phyloP scores from a whole-genome alignment of 2,113 vertebrate species.

The Cromileptes altivelis region DNA sequence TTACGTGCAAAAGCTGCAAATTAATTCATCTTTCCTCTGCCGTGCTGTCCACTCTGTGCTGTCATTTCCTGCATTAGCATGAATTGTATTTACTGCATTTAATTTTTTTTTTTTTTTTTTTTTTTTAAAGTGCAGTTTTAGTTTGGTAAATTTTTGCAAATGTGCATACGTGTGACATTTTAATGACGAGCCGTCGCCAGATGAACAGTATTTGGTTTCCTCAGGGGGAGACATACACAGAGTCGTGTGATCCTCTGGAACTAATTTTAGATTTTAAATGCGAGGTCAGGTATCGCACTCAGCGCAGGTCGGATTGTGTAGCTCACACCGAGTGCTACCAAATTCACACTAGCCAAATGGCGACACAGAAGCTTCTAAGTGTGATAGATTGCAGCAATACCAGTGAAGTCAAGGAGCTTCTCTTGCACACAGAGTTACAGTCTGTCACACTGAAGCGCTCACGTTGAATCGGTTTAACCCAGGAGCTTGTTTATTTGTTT shows the following conservation, averaged over 20 bases:
- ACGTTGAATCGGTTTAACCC: slow-evolving; percentile 38
- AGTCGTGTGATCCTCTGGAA: slow-evolving; percentile 18
- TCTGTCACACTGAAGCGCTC: slow-evolving; percentile 65
- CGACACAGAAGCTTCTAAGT: slow-evolving; percentile 56
- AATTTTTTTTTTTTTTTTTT: background rate
- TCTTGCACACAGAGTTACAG: slow-evolving; percentile 57
- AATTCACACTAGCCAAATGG: slow-evolving; percentile 69
- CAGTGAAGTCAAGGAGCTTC: slow-evolving; percentile 66
- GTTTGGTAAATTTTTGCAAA: background rate
- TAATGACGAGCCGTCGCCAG: background rate
- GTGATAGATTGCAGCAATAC: slow-evolving; percentile 73
- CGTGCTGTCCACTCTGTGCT: background rate
- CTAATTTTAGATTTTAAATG: slow-evolving; percentile 67
- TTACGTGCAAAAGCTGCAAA: slow-evolving; percentile 26
- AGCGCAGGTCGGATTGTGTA: slow-evolving; percentile 41
- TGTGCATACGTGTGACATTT: slow-evolving; percentile 6
- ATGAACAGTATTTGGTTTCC: slow-evolving; percentile 32
- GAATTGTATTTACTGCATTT: background rate
- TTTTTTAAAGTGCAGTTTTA: background rate
- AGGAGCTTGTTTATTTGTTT: slow-evolving; percentile 53
- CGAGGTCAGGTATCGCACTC: slow-evolving; percentile 57
- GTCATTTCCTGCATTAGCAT: slow-evolving; percentile 7
- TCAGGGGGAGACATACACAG: background rate
- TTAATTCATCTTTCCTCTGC: slow-evolving; percentile 2
- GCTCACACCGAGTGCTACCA: slow-evolving; percentile 38